Evolutionary conservation across 2,888 invertebrate species (phyloP), one percentile per base, ranked within the genome.

Genomic region (Melolontha melolontha): DNA sequence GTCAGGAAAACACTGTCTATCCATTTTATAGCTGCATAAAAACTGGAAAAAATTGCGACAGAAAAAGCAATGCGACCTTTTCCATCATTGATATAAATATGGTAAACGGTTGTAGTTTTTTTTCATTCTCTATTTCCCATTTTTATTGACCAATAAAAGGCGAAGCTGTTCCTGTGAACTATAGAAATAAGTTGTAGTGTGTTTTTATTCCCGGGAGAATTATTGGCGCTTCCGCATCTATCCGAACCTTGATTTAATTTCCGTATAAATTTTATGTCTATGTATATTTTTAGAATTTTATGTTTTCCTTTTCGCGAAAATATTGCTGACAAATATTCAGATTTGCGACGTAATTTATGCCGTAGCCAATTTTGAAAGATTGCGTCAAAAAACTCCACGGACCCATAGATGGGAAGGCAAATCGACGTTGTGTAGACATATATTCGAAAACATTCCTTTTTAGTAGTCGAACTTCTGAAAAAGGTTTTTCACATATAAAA

Each of bases 31-130:
- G 16, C 47, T 34, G 47, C 59, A 47, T 62, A 62, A 62, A 59
- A 62, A 29, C 44, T 39, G 14, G 34, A 57, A 62, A 62, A 62
- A 62, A 62, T 62, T 62, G 59, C 59, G 34, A 47, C 47, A 29
- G 59, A 47, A 62, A 39, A 47, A 62, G 39, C 59, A 62, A 62
- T 62, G 39, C 59, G 59, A 47, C 49, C 47, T 47, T 47, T 49
- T 47, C 47, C 59, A 62, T 62, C 59, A 62, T 62, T 62, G 59
- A 62, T 62, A 62, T 62, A 62, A 62, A 47, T 62, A 62, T 62
- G 59, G 59, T 62, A 62, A 62, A 62, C 59, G 59, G 47, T 62
- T 62, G 59, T 62, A 62, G 41, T 39, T 39, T 47, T 57, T 57
- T 57, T 62, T 47, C 39, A 47, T 34, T 34, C 47, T 47, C 29